phyloP scores from a whole-genome alignment of 2,888 invertebrate genomes.

The Drosophila kanekoi region DNA sequence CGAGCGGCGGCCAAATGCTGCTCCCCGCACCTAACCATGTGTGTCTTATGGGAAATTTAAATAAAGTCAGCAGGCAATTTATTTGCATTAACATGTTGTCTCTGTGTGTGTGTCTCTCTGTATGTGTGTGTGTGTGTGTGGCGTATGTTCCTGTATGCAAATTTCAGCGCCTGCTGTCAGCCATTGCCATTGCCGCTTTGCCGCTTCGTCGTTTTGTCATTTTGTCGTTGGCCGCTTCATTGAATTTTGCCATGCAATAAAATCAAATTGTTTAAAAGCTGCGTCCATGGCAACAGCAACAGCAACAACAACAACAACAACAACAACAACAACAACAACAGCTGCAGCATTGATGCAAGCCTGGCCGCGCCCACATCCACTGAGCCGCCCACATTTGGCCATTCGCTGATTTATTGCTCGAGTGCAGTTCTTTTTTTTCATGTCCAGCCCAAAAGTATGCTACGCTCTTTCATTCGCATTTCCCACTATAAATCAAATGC shows the following conservation, averaged over 20 bases:
- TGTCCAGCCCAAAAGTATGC: conserved; percentile 65
- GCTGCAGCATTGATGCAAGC: conserved; percentile 38
- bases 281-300: conserved; percentile 29
- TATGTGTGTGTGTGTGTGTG: conserved; percentile 21
- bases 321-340: conserved; percentile 7
- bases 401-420: conserved; percentile 73
- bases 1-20: conserved; percentile 1
- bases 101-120: conserved; percentile 44
- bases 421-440: conserved; percentile 41
- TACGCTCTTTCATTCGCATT: conserved; percentile 58
- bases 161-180: conserved; percentile 78
- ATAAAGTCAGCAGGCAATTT: conserved; percentile 81
- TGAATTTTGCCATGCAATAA: conserved; percentile 76
- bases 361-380: conserved; percentile 50
- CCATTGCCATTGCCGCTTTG: conserved; percentile 45
- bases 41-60: conserved; percentile 80
- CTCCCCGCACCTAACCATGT: conserved; percentile 31
- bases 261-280: conserved; percentile 77
- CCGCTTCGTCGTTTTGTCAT: conserved; percentile 54
- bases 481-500: conserved; percentile 77
- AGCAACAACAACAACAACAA: conserved; percentile 9
- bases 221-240: conserved; percentile 73
- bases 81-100: conserved; percentile 77
- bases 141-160: conserved; percentile 71
- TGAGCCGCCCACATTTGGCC: conserved; percentile 62